Base-by-base conservation (phyloP, 2,888 invertebrate genomes). In the Dicyrtomina minuta region DNA sequence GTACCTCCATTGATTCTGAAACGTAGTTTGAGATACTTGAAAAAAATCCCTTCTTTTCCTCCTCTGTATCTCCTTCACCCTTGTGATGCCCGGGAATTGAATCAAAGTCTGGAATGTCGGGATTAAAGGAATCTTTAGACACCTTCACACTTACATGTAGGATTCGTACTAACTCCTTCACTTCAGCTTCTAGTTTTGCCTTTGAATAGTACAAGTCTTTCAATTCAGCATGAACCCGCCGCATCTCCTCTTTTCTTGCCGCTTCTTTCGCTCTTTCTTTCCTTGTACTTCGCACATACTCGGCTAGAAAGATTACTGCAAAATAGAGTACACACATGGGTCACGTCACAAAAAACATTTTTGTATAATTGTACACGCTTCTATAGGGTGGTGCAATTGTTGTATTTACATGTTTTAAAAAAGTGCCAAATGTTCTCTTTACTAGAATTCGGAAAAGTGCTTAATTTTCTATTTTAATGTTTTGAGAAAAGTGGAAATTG, bases 261-360 rank as follows among this genome's bases (percentile, higher is more conserved):
- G 86, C 87, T 82, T 93, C 94, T 80, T 93, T 95, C 2, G 87
- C 88, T 20, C 87, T 81, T 82, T 95, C 95, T 81, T 95, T 96
- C 0, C 87, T 86, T 44, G 86, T 82, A 80, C 90, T 90, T 74
- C 86, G 80, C 1, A 80, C 87, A 82, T 95, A 96, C 84, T 97
- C 96, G 64, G 89, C 81, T 51, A 91, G 84, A 20, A 97, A 80
- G n/a, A n/a, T n/a, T n/a, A n/a, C n/a, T n/a, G n/a, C n/a, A n/a
- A n/a, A n/a, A n/a, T n/a, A n/a, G n/a, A n/a, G n/a, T n/a, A n/a
- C n/a, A n/a, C n/a, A n/a, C n/a, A n/a, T n/a, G n/a, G n/a, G n/a
- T n/a, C n/a, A n/a, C n/a, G n/a, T n/a, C n/a, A n/a, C n/a, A n/a
- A n/a, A n/a, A n/a, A n/a, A n/a, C n/a, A n/a, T n/a, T n/a, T n/a